A percentile compares a stretch with the other conserved stretches of the same genome.
Conservation (phyloP, 2,888 invertebrate species). For the Phengaris arion region DNA sequence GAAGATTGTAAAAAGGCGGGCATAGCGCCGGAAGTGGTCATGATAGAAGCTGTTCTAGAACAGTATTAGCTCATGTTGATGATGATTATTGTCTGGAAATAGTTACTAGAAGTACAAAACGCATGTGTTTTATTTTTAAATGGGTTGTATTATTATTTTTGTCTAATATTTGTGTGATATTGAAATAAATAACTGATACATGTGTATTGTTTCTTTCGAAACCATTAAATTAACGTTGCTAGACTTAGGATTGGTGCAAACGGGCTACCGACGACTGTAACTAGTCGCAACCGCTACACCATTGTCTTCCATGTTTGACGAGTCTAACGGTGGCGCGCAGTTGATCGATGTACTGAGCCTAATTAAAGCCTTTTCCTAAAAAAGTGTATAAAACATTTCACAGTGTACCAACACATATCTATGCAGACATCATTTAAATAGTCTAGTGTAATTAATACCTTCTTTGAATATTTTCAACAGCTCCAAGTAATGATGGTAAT, state of each 20-base stretch:
- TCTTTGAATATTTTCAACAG: background rate
- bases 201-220: background rate
- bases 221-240: no score
- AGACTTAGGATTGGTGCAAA: no score
- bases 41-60: conserved; percentile 71
- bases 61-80: conserved; percentile 49
- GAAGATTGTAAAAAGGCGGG: conserved; percentile 56
- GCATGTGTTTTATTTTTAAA: background rate
- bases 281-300: no score
- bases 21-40: conserved; percentile 68
- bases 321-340: no score
- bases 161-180: background rate
- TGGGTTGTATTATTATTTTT: background rate
- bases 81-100: background rate
- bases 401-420: background rate
- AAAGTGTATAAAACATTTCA: no score
- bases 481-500: background rate
- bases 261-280: no score
- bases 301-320: no score
- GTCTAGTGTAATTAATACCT: background rate
- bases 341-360: no score
- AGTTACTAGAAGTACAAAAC: background rate
- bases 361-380: no score
- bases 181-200: conserved; percentile 1
- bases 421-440: background rate